These are phyloP conservation scores for Lethenteron reissneri DNA, from an alignment of 2,113 vertebrate genomes.

Conservation along the genomic window DNA sequence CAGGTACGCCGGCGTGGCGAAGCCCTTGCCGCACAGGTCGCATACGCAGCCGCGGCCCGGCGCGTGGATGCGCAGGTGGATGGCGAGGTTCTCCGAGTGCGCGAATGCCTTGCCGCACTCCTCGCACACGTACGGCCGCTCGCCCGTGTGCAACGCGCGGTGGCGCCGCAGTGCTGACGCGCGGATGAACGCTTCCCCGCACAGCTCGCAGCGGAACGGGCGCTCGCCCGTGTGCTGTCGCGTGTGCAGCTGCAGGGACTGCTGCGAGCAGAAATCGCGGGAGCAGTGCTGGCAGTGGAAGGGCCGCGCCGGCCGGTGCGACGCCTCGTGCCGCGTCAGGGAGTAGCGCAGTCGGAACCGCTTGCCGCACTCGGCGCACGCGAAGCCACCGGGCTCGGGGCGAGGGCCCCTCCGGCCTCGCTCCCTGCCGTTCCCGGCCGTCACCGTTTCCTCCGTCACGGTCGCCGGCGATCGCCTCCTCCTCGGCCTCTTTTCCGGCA, in stretches of 20 bases:
- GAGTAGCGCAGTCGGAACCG: neutral
- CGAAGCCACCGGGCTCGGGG: neutral
- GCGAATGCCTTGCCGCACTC: neutral
- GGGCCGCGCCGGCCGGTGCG: neutral
- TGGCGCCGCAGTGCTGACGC: constrained; percentile 85
- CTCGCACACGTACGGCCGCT: neutral
- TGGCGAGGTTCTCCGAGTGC: constrained; percentile 1
- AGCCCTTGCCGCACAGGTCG: neutral
- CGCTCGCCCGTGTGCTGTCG: constrained; percentile 5
- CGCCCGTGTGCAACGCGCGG: constrained; percentile 53
- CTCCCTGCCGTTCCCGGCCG: too few relatives aligned
- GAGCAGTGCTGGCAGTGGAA: neutral
- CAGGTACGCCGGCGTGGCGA: neutral
- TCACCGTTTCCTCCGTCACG: too few relatives aligned
- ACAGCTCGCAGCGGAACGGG: constrained; percentile 52
- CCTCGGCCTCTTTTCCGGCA: too few relatives aligned
- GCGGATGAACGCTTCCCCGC: constrained; percentile 74
- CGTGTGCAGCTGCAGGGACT: constrained; percentile 1
- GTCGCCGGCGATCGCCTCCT: too few relatives aligned
- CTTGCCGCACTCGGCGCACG: constrained; percentile 1
- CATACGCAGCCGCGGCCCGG: neutral
- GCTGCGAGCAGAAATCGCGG: neutral
- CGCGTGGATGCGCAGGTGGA: neutral
- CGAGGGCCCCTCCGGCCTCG: too few relatives aligned
- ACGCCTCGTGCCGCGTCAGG: neutral